Base-by-base conservation (phyloP, 2,113 vertebrate species). In the Apus apus region DNA sequence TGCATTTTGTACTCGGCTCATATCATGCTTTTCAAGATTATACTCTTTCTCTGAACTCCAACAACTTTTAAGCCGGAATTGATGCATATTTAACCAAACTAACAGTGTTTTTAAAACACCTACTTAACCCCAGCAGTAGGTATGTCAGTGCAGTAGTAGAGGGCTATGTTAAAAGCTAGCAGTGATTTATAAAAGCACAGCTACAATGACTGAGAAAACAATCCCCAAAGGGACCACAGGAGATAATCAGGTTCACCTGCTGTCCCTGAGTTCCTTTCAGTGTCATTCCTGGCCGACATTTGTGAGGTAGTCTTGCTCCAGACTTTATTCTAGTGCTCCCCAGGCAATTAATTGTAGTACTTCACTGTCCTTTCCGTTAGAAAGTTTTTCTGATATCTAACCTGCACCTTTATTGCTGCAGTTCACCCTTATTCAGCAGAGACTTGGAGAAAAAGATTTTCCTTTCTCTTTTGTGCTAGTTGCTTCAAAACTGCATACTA, bases 1-100 rank as follows among this genome's bases (percentile, higher is more conserved):
- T 26, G 18, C 5, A 25, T 65, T 94, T 79, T 75, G 15, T 46
- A 70, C 7, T 53, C 0, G 0, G 20, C 5, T 43, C 26, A 32
- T n/a, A 32, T 27, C 11, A 16, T 14, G 10, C 34, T 77, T 91
- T 70, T 75, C 76, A 88, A 57, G 32, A 60, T 58, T 10, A 19
- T 64, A 36, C 6, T 45, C 15, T 21, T 58, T 45, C 68, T 67
- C 32, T 82, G 50, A 85, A 54, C 8, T 65, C 15, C 21, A 67
- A 13, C 30, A 85, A 12, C 23, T 48, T 68, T 76, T 67, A 61
- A 87, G 20, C 30, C 38, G 32, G n/a, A 80, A 75, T 36, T 73
- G 21, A 54, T 32, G 15, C 21, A 8, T 45, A 53, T 67, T 83
- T 73, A 73, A 57, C 38, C 54, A 64, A 84, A 60, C 2, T 18